These are phyloP conservation scores for Vollenhovia emeryi DNA, from an alignment of 1,140 invertebrate species.

Conservation along the genomic window DNA sequence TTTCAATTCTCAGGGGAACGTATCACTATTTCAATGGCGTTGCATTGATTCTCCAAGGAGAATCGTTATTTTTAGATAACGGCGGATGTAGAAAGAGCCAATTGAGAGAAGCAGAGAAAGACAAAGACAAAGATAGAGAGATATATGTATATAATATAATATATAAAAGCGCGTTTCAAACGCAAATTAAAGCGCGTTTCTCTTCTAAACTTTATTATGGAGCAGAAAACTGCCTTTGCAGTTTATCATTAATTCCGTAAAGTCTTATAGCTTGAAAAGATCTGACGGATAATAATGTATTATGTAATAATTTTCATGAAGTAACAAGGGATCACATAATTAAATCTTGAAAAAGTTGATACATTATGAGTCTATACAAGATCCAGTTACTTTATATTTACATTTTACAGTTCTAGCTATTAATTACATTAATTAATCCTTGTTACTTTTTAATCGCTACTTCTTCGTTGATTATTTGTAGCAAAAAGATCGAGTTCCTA, in stretches of 20 bases:
- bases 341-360: background rate
- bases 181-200: background rate
- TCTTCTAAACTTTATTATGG: background rate
- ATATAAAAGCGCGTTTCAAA: background rate
- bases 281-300: background rate
- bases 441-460: background rate
- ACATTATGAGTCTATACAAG: background rate
- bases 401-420: background rate
- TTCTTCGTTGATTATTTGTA: background rate
- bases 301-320: background rate
- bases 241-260: background rate
- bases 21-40: conserved; percentile 1
- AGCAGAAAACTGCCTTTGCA: background rate
- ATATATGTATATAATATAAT: conserved; percentile 16
- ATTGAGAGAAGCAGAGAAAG: background rate
- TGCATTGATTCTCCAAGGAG: conserved; percentile 12
- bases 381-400: background rate
- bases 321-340: background rate
- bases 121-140: background rate
- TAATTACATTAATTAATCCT: background rate
- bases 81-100: background rate
- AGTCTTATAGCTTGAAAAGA: background rate
- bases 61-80: conserved; percentile 31
- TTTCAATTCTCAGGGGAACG: background rate
- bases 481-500: background rate